Base-by-base conservation (phyloP, 1,140 invertebrate genomes). In the Drosophila eugracilis region DNA sequence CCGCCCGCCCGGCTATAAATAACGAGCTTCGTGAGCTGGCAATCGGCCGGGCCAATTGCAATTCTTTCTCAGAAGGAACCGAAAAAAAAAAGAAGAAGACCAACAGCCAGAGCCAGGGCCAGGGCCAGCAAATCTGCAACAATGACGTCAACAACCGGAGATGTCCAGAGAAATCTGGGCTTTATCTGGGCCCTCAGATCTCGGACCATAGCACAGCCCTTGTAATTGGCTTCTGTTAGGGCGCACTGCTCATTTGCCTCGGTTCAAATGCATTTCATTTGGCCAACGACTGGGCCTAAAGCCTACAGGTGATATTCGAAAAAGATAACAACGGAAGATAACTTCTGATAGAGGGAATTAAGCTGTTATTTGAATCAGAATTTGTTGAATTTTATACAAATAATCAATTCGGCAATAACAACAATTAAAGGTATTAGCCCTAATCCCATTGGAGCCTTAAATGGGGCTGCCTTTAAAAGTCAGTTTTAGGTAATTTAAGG, bases 191-290 rank as follows among this genome's bases (percentile, higher is more conserved):
- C 19, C 36, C 45, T 15, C 45, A 17, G 67, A 73, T 74, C 57
- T 47, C 28, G 3, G 5, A 37, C 17, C 36, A 32, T 12, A n/a
- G 5, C 39, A 4, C 15, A 22, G 19, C 32, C 69, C 42, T 62
- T 62, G 69, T 74, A 74, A 74, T 73, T 73, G 70, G 69, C 69
- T 45, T 58, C 44, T 41, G 49, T 53, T 44, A 12, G 28, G 5
- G 22, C 10, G 41, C 28, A 21, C 17, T 17, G 2, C 2, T 12
- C 21, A 14, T 34, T 44, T 21, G 26, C n/a, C 5, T 41, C 37
- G 26, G 24, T 72, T 67, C 76, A 78, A 78, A 74, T 65, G 60
- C 69, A 73, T 62, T 78, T 78, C 9, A 66, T 60, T 73, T 58
- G 37, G 14, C 17, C 6, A 17, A 7, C 14, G 14, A 9, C 17